Evolutionary conservation across 1,140 invertebrate species (phyloP).

Genomic region (Centruroides vittatus): DNA sequence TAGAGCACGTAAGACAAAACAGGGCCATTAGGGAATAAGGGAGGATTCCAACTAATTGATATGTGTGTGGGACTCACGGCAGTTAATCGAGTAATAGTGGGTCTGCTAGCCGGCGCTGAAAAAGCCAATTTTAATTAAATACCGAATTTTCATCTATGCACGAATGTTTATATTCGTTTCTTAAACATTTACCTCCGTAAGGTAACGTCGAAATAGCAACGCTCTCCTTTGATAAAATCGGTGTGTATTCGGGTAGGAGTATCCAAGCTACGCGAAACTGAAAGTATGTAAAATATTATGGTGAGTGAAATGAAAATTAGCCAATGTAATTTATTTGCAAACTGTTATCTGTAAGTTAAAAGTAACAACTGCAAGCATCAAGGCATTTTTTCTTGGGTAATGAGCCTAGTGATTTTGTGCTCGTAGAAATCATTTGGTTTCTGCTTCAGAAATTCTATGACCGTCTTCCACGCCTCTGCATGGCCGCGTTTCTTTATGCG

Average conservation of each 20-base stretch:
- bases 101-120: constrained; percentile 24
- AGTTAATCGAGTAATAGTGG: constrained; percentile 48
- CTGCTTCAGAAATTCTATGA: no score
- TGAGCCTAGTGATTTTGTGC: no score
- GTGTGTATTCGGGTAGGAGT: constrained; percentile 46
- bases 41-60: constrained; percentile 72
- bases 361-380: no score
- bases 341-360: no score
- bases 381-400: no score
- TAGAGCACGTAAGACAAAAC: constrained; percentile 67
- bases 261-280: constrained; percentile 69
- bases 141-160: background rate
- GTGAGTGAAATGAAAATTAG: no score
- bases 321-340: no score
- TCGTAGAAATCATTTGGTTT: no score
- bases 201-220: constrained; percentile 58
- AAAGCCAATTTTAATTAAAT: background rate
- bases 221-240: constrained; percentile 61
- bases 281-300: constrained; percentile 20
- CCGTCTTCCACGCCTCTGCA: no score
- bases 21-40: constrained; percentile 69
- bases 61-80: constrained; percentile 67
- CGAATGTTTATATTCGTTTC: no score
- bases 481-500: no score
- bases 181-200: constrained; percentile 25